A percentile compares a stretch with the other conserved stretches of the same genome.
phyloP scores from a whole-genome alignment of 2,888 invertebrate genomes.

The Lathronympha strigana region DNA sequence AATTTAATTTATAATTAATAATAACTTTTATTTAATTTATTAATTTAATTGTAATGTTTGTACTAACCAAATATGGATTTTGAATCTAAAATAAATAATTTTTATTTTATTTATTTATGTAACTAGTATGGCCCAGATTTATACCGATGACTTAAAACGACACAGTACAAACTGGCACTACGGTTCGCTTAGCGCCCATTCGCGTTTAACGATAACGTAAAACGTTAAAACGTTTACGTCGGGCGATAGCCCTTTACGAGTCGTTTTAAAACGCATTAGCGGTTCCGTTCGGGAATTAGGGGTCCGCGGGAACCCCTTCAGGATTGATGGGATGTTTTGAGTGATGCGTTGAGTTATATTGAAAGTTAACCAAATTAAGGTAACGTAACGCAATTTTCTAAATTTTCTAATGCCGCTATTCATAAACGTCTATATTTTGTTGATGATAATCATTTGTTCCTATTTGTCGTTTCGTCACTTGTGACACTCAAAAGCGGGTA shows the following conservation, averaged over 20 bases:
- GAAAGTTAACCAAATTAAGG: background rate
- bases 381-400: background rate
- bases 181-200: background rate
- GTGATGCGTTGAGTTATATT: background rate
- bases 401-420: too few species aligned
- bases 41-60: too few species aligned
- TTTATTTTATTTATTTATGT: too few species aligned
- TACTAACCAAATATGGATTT: too few species aligned
- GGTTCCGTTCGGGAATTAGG: conserved; percentile 11
- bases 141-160: background rate
- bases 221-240: conserved; percentile 5
- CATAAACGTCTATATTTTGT: too few species aligned
- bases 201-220: conserved; percentile 12
- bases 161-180: background rate
- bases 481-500: too few species aligned
- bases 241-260: conserved; percentile 5
- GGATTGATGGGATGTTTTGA: conserved; percentile 5
- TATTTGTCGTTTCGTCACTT: too few species aligned
- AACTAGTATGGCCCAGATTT: too few species aligned
- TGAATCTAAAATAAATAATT: too few species aligned
- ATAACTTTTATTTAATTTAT: too few species aligned
- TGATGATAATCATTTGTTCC: too few species aligned
- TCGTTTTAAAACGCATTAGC: conserved; percentile 34
- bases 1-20: too few species aligned
- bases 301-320: background rate